Evolutionary conservation across 2,888 invertebrate species (phyloP).

Genomic region (Yponomeuta cagnagella): DNA sequence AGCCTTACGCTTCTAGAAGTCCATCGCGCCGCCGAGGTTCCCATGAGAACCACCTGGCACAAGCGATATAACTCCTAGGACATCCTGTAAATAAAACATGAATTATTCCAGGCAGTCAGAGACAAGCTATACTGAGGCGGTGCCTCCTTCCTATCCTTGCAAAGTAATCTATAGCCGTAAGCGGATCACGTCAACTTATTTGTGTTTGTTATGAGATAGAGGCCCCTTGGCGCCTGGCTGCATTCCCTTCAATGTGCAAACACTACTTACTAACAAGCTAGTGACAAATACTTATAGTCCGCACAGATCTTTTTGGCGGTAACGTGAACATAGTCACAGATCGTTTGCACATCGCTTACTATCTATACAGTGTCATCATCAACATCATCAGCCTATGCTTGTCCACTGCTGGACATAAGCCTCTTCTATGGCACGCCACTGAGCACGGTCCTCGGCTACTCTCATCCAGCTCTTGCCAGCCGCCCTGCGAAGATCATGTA

Average conservation of each 20-base stretch:
- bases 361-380: too few relatives aligned
- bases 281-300: neutral
- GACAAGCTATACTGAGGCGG: neutral
- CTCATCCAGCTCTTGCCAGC: too few relatives aligned
- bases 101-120: slow-evolving; percentile 35
- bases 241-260: slow-evolving; percentile 45
- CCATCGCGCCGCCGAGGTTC: neutral
- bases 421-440: too few relatives aligned
- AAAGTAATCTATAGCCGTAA: slow-evolving; percentile 37
- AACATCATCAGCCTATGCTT: too few relatives aligned
- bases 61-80: slow-evolving; percentile 18
- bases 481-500: too few relatives aligned
- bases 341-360: too few relatives aligned
- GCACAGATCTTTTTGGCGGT: too few relatives aligned
- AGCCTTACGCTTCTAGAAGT: too few relatives aligned
- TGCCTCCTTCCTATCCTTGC: neutral
- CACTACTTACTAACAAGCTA: slow-evolving; percentile 30
- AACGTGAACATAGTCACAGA: too few relatives aligned
- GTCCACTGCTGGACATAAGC: too few relatives aligned
- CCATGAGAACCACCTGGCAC: neutral
- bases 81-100: slow-evolving; percentile 35
- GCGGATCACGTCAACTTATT: slow-evolving; percentile 74
- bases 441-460: too few relatives aligned
- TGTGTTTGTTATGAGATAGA: slow-evolving; percentile 70
- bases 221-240: slow-evolving; percentile 34